Evolutionary conservation across 2,113 vertebrate species (phyloP).

Genomic region (Laterallus jamaicensis): DNA sequence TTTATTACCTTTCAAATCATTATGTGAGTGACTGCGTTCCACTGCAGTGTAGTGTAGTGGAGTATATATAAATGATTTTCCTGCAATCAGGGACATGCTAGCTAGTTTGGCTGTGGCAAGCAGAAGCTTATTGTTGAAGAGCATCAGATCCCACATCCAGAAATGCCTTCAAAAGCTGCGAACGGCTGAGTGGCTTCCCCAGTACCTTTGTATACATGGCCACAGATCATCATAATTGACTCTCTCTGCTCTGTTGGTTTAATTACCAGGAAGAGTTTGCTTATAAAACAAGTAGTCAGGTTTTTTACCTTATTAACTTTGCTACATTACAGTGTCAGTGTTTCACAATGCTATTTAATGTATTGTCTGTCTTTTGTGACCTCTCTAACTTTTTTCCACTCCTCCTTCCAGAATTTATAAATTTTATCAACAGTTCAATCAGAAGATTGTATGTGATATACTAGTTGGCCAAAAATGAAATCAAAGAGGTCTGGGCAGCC

Average conservation of each 20-base stretch:
- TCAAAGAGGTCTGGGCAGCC: background rate
- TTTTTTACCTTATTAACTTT: constrained; percentile 42
- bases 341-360: background rate
- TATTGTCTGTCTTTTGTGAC: background rate
- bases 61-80: background rate
- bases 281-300: constrained; percentile 27
- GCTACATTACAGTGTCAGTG: background rate
- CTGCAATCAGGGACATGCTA: background rate
- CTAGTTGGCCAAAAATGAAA: background rate
- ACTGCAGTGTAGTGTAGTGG: background rate
- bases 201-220: background rate
- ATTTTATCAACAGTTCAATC: background rate
- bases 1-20: background rate
- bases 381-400: background rate
- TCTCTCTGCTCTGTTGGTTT: constrained; percentile 44
- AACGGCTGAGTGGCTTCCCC: background rate
- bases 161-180: background rate
- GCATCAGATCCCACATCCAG: background rate
- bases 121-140: background rate
- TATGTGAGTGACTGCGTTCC: background rate
- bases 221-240: background rate
- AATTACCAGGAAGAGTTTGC: constrained; percentile 50
- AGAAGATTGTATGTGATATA: background rate
- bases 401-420: background rate
- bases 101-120: background rate